Percentiles rank a stretch among this genome's conserved stretches.
Conservation (phyloP, 2,797 vertebrate genomes). For the Pempheris klunzingeri region DNA sequence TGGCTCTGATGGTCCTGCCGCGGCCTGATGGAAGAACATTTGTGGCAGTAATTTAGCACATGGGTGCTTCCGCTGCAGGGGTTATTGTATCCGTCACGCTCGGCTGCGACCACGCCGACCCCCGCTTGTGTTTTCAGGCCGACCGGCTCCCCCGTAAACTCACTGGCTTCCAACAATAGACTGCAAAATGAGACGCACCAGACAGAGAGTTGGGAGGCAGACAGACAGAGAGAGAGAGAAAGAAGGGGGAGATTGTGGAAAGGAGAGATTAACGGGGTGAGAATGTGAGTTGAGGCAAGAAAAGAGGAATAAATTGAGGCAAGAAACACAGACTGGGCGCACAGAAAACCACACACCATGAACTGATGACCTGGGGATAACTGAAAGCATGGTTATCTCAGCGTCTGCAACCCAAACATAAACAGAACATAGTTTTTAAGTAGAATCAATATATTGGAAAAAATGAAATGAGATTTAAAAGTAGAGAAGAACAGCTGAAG, state of each 20-base stretch:
- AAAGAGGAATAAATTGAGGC: slow-evolving; percentile 10
- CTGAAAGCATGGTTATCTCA: slow-evolving; percentile 8
- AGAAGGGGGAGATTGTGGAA: slow-evolving; percentile 26
- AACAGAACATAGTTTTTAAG: slow-evolving; percentile 7
- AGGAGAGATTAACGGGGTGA: slow-evolving; percentile 53
- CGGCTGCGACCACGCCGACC: slow-evolving; percentile 57
- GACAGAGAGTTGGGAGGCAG: slow-evolving; percentile 40
- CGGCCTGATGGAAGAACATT: slow-evolving; percentile 73
- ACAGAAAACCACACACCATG: background rate
- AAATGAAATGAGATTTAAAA: slow-evolving; percentile 24
- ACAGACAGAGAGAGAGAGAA: background rate
- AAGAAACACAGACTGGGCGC: background rate
- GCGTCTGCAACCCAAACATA: slow-evolving; percentile 2
- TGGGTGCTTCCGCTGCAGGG: slow-evolving; percentile 75
- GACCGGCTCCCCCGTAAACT: slow-evolving; percentile 55
- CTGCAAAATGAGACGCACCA: slow-evolving; percentile 54
- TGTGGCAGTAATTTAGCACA: slow-evolving; percentile 85
- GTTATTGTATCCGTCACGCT: slow-evolving; percentile 81
- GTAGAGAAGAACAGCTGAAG: background rate
- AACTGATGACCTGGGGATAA: slow-evolving; percentile 1
- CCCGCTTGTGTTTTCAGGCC: slow-evolving; percentile 71
- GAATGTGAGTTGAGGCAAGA: slow-evolving; percentile 40
- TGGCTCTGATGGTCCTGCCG: slow-evolving; percentile 57
- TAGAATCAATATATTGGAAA: slow-evolving; percentile 12
- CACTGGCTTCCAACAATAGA: slow-evolving; percentile 61